Base-by-base conservation (phyloP, 2,113 vertebrate genomes). In the Peucedramus taeniatus region DNA sequence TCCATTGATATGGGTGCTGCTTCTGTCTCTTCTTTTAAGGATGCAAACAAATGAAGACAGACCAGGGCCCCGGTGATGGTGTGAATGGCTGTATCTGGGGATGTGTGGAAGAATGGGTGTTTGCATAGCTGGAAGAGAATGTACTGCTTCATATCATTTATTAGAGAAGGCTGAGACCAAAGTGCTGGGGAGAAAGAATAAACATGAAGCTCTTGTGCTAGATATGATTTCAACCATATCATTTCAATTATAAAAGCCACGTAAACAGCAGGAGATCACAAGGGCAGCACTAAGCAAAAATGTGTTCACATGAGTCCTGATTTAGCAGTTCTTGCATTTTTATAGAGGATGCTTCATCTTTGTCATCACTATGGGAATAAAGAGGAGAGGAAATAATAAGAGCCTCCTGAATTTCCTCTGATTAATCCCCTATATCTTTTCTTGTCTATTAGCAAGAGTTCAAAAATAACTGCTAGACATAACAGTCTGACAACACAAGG, bases 381-480 rank as follows among this genome's bases (percentile, higher is more conserved):
- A 90, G 83, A 89, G 27, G 77, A 92, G 63, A 40, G 71, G 77
- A 89, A 96, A 93, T 89, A 94, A 70, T 56, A 95, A 92, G 49
- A 91, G 42, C 42, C 61, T 93, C 65, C 57, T 59, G 57, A 91
- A 94, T 92, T 96, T 94, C 68, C 76, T 89, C 91, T 92, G 80
- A 96, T 95, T 95, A 94, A 89, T 92, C 68, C 60, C 53, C 39
- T 83, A 49, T 92, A 81, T 92, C 24, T 93, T 92, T 89, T 89
- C 76, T 92, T 91, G 83, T 75, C 89, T 96, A 84, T 94, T 95
- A 93, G 72, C 44, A 70, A 65, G 80, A 77, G 77, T 95, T 95
- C 90, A 94, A 95, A 95, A 95, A 93, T 90, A 97, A 89, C 94
- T 94, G 94, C 91, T 94, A 95, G 95, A 96, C 89, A 81, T 90